These are phyloP conservation scores for Arion vulgaris DNA, from an alignment of 1,140 invertebrate species.

Conservation along the genomic window DNA sequence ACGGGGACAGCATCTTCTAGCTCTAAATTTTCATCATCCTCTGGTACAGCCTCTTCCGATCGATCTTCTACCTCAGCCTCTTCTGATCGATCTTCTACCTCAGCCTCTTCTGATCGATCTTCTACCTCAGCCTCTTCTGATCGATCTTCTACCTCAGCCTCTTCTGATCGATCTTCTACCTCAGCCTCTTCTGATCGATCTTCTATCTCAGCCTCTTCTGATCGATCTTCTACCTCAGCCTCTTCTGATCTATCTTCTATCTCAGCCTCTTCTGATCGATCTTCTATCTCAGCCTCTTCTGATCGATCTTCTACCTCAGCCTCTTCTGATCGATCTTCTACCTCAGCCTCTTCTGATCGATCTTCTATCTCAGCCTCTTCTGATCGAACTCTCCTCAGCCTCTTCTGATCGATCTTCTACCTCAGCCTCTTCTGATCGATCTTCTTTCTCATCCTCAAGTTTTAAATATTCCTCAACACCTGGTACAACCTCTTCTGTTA, in stretches of 20 bases:
- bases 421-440: too few relatives aligned
- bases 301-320: too few relatives aligned
- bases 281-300: too few relatives aligned
- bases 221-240: too few relatives aligned
- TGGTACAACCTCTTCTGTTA: conserved; percentile 61
- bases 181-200: conserved; percentile 33
- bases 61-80: conserved; percentile 33
- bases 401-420: too few relatives aligned
- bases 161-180: too few relatives aligned
- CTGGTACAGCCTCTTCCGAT: conserved; percentile 42
- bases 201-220: conserved; percentile 67
- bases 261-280: neutral
- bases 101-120: neutral
- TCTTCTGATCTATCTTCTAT: conserved; percentile 45
- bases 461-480: conserved; percentile 73
- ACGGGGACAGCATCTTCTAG: conserved; percentile 61
- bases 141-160: neutral
- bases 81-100: neutral
- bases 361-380: neutral
- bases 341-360: too few relatives aligned
- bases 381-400: neutral
- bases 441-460: conserved; percentile 69
- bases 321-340: too few relatives aligned
- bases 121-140: neutral
- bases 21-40: neutral